Percentiles rank a stretch among this genome's conserved stretches.
Evolutionary conservation across 2,797 vertebrate species (phyloP).

Genomic region (Chanos chanos): DNA sequence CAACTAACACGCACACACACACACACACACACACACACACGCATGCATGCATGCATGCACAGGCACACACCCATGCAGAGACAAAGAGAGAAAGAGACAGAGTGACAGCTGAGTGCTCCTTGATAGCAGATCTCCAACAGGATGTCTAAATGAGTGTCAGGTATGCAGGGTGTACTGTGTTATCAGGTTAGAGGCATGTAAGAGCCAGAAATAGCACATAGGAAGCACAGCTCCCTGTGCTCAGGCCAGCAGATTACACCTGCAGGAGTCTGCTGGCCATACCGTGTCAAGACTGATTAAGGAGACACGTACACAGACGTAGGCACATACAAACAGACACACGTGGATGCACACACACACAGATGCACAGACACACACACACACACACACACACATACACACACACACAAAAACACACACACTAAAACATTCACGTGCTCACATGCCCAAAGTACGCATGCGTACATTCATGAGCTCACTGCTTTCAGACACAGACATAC

Average conservation of each 20-base stretch:
- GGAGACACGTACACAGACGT: neutral
- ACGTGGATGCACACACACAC: neutral
- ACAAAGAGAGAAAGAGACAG: neutral
- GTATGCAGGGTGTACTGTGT: constrained; percentile 30
- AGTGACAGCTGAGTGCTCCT: constrained; percentile 1
- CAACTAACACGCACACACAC: neutral
- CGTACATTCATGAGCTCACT: too few relatives aligned
- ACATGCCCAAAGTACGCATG: too few relatives aligned
- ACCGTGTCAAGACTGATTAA: constrained; percentile 8
- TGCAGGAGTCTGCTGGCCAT: constrained; percentile 29
- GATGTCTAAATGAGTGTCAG: constrained; percentile 12
- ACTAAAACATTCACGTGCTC: neutral
- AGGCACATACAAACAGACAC: neutral
- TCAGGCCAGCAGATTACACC: constrained; percentile 39
- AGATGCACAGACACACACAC: constrained; percentile 1
- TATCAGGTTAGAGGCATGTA: constrained; percentile 40
- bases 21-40: neutral
- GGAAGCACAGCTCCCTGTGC: constrained; percentile 32
- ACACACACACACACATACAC: neutral
- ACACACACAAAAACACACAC: neutral
- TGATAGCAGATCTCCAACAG: too few relatives aligned
- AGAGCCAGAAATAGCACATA: constrained; percentile 45
- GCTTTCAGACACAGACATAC: too few relatives aligned
- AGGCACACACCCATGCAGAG: neutral
- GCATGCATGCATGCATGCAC: too few relatives aligned